A percentile compares a stretch with the other conserved stretches of the same genome.
phyloP scores from a whole-genome alignment of 1,140 invertebrate species.

The Sesamia nonagrioides region DNA sequence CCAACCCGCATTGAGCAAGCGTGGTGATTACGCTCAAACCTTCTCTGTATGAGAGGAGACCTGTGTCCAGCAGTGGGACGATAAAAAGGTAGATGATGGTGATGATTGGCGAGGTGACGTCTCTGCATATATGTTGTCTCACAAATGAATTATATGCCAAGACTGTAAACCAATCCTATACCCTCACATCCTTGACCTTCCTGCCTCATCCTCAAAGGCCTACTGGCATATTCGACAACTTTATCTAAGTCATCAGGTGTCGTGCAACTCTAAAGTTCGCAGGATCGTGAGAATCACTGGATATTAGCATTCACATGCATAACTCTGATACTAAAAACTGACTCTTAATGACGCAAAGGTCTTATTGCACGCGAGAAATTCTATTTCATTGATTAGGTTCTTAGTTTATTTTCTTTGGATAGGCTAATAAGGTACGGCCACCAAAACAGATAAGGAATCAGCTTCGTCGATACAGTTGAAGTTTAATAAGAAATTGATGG shows the following conservation, averaged over 20 bases:
- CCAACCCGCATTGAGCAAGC: too few relatives aligned
- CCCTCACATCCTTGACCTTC: conserved; percentile 14
- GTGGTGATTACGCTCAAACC: too few relatives aligned
- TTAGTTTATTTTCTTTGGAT: too few relatives aligned
- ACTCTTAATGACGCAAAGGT: not conserved
- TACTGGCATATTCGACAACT: not conserved
- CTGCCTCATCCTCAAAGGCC: conserved; percentile 1
- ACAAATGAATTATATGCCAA: not conserved
- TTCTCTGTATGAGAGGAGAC: too few relatives aligned
- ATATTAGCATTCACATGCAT: conserved; percentile 8
- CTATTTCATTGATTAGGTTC: not conserved
- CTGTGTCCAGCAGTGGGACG: too few relatives aligned
- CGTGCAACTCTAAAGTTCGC: not conserved
- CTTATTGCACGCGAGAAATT: not conserved
- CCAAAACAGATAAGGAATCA: too few relatives aligned
- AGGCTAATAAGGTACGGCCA: too few relatives aligned
- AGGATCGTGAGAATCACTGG: conserved; percentile 9
- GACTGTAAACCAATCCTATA: not conserved
- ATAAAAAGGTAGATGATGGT: too few relatives aligned
- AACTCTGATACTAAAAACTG: conserved; percentile 12
- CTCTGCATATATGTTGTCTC: not conserved
- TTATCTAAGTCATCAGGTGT: not conserved
- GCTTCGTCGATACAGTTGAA: too few relatives aligned
- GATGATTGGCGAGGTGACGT: too few relatives aligned
- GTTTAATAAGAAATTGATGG: too few relatives aligned